Percentiles rank a stretch among this genome's conserved stretches.
phyloP scores from a whole-genome alignment of 2,888 invertebrate species.

The Elegia similella region DNA sequence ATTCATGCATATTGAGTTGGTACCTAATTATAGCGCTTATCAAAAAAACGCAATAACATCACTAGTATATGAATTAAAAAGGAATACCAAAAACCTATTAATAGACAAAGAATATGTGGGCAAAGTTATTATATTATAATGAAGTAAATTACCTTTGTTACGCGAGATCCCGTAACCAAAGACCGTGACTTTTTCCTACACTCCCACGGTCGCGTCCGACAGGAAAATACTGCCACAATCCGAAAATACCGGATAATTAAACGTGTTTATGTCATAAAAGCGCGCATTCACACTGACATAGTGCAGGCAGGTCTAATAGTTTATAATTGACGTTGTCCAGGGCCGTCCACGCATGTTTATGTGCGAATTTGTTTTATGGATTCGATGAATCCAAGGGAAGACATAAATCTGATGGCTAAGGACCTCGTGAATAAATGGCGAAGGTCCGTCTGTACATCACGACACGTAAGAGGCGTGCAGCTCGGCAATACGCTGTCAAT shows the following conservation, averaged over 20 bases:
- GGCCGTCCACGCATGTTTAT: background rate
- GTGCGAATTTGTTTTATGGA: background rate
- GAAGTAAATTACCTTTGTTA: background rate
- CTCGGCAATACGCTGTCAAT: background rate
- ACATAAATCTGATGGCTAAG: background rate
- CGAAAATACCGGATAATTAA: slow-evolving; percentile 19
- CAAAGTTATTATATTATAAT: background rate
- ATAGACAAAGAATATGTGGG: background rate
- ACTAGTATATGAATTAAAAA: no score
- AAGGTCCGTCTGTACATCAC: background rate
- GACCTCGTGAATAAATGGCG: background rate
- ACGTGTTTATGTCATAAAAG: slow-evolving; percentile 18
- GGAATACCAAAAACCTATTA: no score
- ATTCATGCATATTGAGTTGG: no score
- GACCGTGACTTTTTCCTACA: slow-evolving; percentile 11
- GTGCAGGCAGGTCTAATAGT: slow-evolving; percentile 15
- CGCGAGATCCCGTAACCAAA: background rate
- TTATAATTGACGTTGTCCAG: slow-evolving; percentile 15
- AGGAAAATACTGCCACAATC: slow-evolving; percentile 14
- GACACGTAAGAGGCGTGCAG: background rate
- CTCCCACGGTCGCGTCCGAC: slow-evolving; percentile 15
- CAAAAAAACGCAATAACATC: no score
- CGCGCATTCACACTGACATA: slow-evolving; percentile 11
- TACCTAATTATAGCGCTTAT: no score
- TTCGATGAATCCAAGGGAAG: background rate